Evolutionary conservation across 1,140 invertebrate genomes (phyloP).

Genomic region (Drosophila grimshawi): DNA sequence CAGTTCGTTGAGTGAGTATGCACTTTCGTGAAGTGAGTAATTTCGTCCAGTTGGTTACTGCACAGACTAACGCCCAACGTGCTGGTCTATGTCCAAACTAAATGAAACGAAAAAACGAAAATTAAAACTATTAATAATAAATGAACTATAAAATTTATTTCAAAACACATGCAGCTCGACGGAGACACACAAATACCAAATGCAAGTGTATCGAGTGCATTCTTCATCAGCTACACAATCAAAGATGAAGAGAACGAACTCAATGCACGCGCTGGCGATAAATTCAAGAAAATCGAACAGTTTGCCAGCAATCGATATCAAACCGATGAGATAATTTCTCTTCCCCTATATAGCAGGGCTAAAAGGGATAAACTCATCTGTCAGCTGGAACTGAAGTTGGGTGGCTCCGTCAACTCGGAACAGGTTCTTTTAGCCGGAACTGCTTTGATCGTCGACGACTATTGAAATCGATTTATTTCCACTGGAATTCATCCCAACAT

Average conservation of each 20-base stretch:
- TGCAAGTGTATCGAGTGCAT: constrained; percentile 34
- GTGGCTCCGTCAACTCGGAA: constrained; percentile 33
- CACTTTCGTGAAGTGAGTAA: neutral
- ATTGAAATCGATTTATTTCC: constrained; percentile 32
- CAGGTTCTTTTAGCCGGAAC: constrained; percentile 75
- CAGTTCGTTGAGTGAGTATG: neutral
- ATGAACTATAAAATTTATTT: neutral
- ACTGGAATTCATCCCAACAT: constrained; percentile 26
- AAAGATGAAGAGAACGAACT: constrained; percentile 16
- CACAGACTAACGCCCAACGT: neutral
- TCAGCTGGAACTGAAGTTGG: constrained; percentile 58
- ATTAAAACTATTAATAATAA: neutral
- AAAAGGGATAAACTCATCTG: constrained; percentile 70
- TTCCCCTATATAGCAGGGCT: constrained; percentile 72
- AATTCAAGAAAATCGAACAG: constrained; percentile 36
- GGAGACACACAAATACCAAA: constrained; percentile 47
- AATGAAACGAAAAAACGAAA: neutral
- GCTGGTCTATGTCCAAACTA: neutral
- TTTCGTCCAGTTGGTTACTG: constrained; percentile 7
- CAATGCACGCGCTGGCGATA: constrained; percentile 13
- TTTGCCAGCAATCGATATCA: constrained; percentile 8
- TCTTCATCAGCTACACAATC: constrained; percentile 51
- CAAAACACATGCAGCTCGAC: constrained; percentile 45
- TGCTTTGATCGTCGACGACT: constrained; percentile 76
- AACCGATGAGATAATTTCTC: constrained; percentile 22